phyloP scores from a whole-genome alignment of 2,113 vertebrate genomes.

The Toxotes chatareus region DNA sequence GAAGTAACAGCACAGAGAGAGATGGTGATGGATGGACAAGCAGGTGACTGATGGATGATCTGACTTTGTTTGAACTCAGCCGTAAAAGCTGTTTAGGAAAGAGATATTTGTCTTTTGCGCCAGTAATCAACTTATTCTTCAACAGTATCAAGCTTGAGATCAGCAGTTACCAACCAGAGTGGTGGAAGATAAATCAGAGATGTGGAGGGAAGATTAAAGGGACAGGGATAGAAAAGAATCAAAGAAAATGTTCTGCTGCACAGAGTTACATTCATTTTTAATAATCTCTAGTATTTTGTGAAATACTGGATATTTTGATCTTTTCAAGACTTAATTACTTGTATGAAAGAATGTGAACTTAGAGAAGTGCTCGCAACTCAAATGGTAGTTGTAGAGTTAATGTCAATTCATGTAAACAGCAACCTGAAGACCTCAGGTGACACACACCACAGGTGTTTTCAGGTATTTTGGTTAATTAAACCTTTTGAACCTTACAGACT shows the following conservation, averaged over 20 bases:
- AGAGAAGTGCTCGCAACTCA: not conserved
- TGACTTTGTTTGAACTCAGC: not conserved
- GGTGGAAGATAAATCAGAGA: not conserved
- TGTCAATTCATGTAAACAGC: not conserved
- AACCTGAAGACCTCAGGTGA: slow-evolving; percentile 1
- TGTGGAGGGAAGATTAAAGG: too few relatives aligned
- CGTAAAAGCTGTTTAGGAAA: not conserved
- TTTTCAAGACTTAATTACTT: too few relatives aligned
- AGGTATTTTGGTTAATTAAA: not conserved
- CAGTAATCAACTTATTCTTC: not conserved
- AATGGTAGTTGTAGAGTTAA: not conserved
- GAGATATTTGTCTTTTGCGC: not conserved
- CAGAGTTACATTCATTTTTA: too few relatives aligned
- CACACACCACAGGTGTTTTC: not conserved
- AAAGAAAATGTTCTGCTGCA: too few relatives aligned
- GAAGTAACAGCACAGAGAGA: not conserved
- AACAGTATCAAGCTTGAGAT: not conserved
- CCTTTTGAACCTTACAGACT: not conserved
- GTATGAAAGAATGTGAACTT: not conserved
- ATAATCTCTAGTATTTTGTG: too few relatives aligned
- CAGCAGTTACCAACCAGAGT: not conserved
- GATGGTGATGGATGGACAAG: not conserved
- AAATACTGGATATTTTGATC: too few relatives aligned
- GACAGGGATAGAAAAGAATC: too few relatives aligned
- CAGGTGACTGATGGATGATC: not conserved